Percentiles rank a stretch among this genome's conserved stretches.
phyloP scores from a whole-genome alignment of 1,140 invertebrate species.

The Nephotettix cincticeps region DNA sequence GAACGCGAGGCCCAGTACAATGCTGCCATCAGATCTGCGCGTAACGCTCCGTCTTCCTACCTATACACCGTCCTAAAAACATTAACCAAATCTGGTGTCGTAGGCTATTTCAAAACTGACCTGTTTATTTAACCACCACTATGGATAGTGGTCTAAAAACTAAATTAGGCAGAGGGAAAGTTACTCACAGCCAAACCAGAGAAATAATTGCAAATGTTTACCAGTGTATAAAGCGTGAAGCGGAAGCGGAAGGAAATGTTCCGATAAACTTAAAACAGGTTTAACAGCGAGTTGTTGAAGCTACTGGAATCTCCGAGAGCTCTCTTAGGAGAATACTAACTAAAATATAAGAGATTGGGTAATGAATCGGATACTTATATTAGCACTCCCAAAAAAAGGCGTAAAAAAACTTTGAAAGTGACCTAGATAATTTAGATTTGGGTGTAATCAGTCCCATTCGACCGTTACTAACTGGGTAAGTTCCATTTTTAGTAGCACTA shows the following conservation, averaged over 20 bases:
- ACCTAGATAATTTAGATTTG: conserved; percentile 19
- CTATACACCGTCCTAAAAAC: no score
- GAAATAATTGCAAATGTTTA: conserved; percentile 26
- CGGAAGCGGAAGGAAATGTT: neutral
- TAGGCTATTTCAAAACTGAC: no score
- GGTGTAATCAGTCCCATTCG: no score
- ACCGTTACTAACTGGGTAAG: no score
- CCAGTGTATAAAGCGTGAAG: conserved; percentile 24
- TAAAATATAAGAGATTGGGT: neutral
- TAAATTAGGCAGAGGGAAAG: conserved; percentile 14
- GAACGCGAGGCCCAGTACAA: no score
- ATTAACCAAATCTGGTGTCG: no score
- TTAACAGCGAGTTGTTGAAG: conserved; percentile 18
- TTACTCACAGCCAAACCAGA: conserved; percentile 21
- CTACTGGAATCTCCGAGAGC: conserved; percentile 18
- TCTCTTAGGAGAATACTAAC: conserved; percentile 16
- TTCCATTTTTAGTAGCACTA: no score
- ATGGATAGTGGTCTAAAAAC: neutral
- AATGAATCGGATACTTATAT: neutral
- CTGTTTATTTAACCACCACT: no score
- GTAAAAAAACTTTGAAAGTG: neutral
- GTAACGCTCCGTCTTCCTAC: no score
- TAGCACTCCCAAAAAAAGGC: conserved; percentile 14
- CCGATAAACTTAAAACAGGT: conserved; percentile 10
- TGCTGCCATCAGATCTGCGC: no score